Evolutionary conservation across 2,113 vertebrate genomes (phyloP).

Genomic region (Paralichthys olivaceus): DNA sequence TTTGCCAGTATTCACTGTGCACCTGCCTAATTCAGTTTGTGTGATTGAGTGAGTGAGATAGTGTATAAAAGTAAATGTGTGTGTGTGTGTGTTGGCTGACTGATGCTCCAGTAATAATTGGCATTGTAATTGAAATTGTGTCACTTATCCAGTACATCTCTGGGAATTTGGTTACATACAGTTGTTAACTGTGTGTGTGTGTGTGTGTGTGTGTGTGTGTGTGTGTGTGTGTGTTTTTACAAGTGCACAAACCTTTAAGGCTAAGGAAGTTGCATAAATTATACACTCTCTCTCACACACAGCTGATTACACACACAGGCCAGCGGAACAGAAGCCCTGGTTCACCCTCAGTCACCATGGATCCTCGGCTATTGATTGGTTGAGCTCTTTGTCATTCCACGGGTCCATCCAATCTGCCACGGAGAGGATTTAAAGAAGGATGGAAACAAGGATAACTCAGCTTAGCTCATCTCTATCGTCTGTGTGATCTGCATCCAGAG

Average conservation of each 20-base stretch:
- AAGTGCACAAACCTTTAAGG: not conserved
- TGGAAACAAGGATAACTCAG: conserved; percentile 59
- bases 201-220: not conserved
- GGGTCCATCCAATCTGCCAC: conserved; percentile 55
- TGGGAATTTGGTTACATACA: conserved; percentile 8
- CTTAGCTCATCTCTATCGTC: conserved; percentile 61
- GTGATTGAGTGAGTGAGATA: conserved; percentile 4
- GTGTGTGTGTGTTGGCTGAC: not conserved
- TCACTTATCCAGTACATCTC: not conserved
- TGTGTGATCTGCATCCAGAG: conserved; percentile 73
- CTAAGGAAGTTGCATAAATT: conserved; percentile 2
- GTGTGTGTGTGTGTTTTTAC: not conserved
- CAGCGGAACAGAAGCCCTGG: not conserved
- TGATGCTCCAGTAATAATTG: conserved; percentile 21
- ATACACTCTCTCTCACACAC: not conserved
- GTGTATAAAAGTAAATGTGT: not conserved
- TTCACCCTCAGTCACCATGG: conserved; percentile 47
- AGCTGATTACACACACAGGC: conserved; percentile 33
- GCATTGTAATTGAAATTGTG: conserved; percentile 1
- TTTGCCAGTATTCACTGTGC: conserved; percentile 21
- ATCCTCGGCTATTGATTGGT: conserved; percentile 62
- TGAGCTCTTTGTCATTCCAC: conserved; percentile 60
- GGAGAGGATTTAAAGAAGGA: conserved; percentile 46
- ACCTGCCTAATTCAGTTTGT: not conserved
- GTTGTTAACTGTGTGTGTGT: not conserved